These are phyloP conservation scores for Sanderia malayensis DNA, from an alignment of 30 jellyfish, hydroid and myxozoan genomes.

Conservation along the genomic window DNA sequence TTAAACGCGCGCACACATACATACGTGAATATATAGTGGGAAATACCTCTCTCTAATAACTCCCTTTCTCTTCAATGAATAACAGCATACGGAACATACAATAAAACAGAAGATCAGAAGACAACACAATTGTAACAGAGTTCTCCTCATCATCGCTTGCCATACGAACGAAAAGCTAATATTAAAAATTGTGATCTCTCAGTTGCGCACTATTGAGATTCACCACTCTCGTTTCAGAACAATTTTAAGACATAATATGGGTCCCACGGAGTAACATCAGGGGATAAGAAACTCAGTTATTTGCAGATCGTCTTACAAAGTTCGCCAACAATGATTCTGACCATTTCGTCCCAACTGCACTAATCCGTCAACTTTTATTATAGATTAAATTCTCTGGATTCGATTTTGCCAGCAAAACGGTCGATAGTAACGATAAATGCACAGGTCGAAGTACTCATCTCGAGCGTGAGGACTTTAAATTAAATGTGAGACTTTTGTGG, in stretches of 20 bases:
- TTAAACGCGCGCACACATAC: too few relatives aligned
- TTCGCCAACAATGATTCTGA: neutral
- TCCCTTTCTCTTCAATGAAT: too few relatives aligned
- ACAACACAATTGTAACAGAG: neutral
- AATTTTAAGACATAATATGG: slow-evolving; percentile 40
- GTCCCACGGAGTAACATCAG: slow-evolving; percentile 60
- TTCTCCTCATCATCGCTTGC: neutral
- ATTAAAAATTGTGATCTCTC: slow-evolving; percentile 44
- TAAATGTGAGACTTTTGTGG: too few relatives aligned
- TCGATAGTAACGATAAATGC: slow-evolving; percentile 18
- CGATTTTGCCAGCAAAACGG: slow-evolving; percentile 52
- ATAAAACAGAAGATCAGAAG: too few relatives aligned
- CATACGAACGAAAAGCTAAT: slow-evolving; percentile 1
- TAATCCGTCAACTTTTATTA: slow-evolving; percentile 46
- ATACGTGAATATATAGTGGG: too few relatives aligned
- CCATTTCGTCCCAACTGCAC: neutral
- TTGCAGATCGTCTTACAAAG: slow-evolving; percentile 26
- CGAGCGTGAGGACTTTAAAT: too few relatives aligned
- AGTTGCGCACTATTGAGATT: slow-evolving; percentile 47
- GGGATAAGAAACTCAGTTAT: slow-evolving; percentile 44
- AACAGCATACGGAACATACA: too few relatives aligned
- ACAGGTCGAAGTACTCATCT: neutral
- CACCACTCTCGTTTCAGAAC: slow-evolving; percentile 42
- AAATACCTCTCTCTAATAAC: too few relatives aligned
- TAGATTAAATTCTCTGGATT: slow-evolving; percentile 45